These are phyloP conservation scores for Melipona beecheii DNA, from an alignment of 2,888 invertebrate genomes.

Conservation along the genomic window DNA sequence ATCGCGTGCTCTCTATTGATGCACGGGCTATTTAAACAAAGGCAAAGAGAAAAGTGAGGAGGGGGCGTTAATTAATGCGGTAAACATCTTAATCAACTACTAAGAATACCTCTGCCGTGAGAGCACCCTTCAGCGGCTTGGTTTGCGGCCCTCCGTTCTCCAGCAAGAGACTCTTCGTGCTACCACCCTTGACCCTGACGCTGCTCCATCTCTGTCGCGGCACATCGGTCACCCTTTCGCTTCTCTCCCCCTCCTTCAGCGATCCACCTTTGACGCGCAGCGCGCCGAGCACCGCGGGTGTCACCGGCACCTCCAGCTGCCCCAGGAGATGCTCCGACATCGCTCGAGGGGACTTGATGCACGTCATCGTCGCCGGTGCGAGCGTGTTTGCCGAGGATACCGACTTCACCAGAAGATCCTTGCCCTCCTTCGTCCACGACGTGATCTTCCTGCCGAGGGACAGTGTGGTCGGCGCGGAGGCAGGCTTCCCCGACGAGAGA, in stretches of 20 bases:
- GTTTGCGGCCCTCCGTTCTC: constrained; percentile 82
- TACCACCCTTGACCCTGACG: constrained; percentile 81
- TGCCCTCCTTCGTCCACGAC: constrained; percentile 71
- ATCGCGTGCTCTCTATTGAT: constrained; percentile 3
- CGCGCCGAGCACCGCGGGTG: constrained; percentile 73
- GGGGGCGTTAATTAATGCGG: constrained; percentile 48
- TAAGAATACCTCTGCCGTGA: constrained; percentile 80
- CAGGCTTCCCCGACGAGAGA: constrained; percentile 38
- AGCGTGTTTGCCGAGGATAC: constrained; percentile 80
- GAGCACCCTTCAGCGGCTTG: constrained; percentile 75
- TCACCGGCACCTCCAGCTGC: constrained; percentile 75
- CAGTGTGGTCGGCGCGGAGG: constrained; percentile 66
- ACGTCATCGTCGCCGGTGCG: constrained; percentile 79
- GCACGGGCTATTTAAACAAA: constrained; percentile 1
- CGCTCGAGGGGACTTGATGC: constrained; percentile 81
- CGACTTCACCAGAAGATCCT: constrained; percentile 78
- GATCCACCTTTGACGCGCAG: constrained; percentile 77
- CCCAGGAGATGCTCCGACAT: constrained; percentile 83
- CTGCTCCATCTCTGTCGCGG: constrained; percentile 82
- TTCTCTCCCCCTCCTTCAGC: constrained; percentile 77
- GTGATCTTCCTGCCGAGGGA: constrained; percentile 67
- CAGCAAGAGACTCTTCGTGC: constrained; percentile 81
- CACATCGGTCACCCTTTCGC: constrained; percentile 74
- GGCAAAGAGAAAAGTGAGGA: neutral
- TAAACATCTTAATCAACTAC: constrained; percentile 62